A percentile compares a stretch with the other conserved stretches of the same genome.
Conservation (phyloP, 1,140 invertebrate species). For the Coenobita brevimanus region DNA sequence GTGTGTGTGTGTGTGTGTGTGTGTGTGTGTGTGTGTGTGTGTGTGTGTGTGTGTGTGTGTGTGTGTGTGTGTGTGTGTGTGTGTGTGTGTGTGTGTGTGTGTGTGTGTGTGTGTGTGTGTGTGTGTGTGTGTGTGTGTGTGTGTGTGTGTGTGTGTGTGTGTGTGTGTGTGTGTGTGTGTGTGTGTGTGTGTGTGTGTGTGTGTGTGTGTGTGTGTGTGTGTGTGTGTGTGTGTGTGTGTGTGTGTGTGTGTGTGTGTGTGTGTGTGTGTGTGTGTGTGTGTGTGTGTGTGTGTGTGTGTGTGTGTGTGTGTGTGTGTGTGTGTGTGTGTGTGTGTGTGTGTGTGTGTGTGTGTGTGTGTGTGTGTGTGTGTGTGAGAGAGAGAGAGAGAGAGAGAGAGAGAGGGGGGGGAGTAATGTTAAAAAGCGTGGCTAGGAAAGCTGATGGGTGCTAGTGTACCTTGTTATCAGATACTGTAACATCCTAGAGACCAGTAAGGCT, state of each 20-base stretch:
- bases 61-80: conserved; percentile 11
- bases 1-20: conserved; percentile 18
- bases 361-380: conserved; percentile 13
- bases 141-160: conserved; percentile 17
- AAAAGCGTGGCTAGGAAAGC: no score
- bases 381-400: no score
- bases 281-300: not conserved
- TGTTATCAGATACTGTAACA: no score
- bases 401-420: no score
- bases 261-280: conserved; percentile 6
- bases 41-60: conserved; percentile 10
- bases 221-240: not conserved
- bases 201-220: conserved; percentile 6
- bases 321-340: conserved; percentile 17
- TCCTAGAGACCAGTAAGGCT: no score
- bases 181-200: conserved; percentile 26
- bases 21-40: conserved; percentile 27
- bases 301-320: not conserved
- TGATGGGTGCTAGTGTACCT: no score
- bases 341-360: not conserved
- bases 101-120: not conserved
- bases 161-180: conserved; percentile 17
- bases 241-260: conserved; percentile 16
- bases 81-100: not conserved
- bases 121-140: conserved; percentile 3